Evolutionary conservation across 2,888 invertebrate genomes (phyloP).

Genomic region (Caenorhabditis becei): DNA sequence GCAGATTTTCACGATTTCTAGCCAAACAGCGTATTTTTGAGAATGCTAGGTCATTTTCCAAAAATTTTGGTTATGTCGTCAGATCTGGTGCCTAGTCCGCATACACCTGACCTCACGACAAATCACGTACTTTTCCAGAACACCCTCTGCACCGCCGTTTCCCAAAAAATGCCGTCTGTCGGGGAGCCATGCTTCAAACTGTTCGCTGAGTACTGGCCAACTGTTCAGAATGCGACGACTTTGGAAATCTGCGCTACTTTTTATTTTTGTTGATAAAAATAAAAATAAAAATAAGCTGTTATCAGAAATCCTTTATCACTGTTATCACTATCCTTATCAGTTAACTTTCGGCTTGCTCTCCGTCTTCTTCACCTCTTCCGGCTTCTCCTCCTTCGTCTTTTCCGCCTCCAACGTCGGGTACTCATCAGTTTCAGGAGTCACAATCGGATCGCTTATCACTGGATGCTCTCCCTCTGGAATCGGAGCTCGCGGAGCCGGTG

Average conservation of each 20-base stretch:
- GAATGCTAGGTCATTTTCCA: too few relatives aligned
- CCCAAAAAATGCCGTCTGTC: conserved; percentile 33
- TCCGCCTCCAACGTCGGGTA: background rate
- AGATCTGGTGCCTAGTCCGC: too few relatives aligned
- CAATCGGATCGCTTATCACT: background rate
- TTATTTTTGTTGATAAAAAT: conserved; percentile 27
- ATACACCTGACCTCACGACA: background rate
- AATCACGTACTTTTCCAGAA: conserved; percentile 18
- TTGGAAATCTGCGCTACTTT: conserved; percentile 23
- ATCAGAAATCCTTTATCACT: too few relatives aligned
- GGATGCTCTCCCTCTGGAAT: too few relatives aligned
- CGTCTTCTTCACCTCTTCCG: background rate
- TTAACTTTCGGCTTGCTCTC: background rate
- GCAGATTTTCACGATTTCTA: background rate
- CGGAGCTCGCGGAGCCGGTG: too few relatives aligned
- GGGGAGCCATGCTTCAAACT: conserved; percentile 35
- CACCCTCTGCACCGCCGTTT: conserved; percentile 31
- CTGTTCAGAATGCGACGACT: conserved; percentile 19
- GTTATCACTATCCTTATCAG: too few relatives aligned
- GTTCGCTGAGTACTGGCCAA: conserved; percentile 40
- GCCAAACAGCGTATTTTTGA: too few relatives aligned
- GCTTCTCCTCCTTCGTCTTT: background rate
- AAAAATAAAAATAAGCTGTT: background rate
- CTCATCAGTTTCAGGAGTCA: background rate
- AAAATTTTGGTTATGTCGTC: too few relatives aligned